Evolutionary conservation across 2,888 invertebrate genomes (phyloP).

Genomic region (Poecilobothrus nobilitatus): DNA sequence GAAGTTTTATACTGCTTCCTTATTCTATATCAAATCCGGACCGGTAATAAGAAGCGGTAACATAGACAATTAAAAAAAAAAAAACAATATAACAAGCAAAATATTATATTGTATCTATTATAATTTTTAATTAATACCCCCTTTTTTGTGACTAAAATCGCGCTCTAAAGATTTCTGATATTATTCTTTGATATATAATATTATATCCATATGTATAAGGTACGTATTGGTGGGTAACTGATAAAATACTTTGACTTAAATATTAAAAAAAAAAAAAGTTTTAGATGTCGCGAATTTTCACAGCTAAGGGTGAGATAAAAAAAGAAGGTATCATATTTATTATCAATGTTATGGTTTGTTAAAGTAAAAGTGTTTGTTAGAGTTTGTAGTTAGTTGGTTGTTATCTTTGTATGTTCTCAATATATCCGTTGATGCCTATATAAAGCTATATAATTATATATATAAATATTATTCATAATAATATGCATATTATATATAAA

Average conservation of each 20-base stretch:
- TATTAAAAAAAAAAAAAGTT: not conserved
- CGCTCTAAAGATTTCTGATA: no score
- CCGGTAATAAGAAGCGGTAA: not conserved
- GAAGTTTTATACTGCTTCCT: not conserved
- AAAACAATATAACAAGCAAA: not conserved
- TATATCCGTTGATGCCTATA: no score
- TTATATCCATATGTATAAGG: no score
- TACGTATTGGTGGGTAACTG: no score
- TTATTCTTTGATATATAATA: no score
- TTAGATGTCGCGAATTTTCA: not conserved
- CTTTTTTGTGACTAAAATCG: not conserved
- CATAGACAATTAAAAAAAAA: not conserved
- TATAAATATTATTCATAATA: no score
- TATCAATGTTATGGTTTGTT: not conserved
- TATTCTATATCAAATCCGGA: not conserved
- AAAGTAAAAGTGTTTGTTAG: no score
- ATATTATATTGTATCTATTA: not conserved
- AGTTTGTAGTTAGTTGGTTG: no score
- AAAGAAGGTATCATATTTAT: not conserved
- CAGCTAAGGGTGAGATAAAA: constrained; percentile 3
- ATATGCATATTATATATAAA: no score
- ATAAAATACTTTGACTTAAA: no score
- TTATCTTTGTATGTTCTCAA: no score
- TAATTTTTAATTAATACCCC: not conserved
- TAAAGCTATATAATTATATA: no score